Evolutionary conservation across 2,888 invertebrate genomes (phyloP).

Genomic region (Luffia ferchaultella): DNA sequence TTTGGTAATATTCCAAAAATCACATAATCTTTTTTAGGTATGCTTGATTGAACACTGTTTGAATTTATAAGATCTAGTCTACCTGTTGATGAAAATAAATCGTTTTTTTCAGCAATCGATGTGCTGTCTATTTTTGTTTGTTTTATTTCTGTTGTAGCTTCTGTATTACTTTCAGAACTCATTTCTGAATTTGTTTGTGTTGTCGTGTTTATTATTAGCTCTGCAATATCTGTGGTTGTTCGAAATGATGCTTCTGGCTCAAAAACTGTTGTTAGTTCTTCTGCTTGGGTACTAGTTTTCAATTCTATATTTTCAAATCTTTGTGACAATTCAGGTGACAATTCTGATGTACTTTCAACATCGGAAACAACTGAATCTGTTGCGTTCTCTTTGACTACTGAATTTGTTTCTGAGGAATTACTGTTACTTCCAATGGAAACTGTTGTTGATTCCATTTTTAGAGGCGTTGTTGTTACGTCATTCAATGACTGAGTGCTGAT

Average conservation of each 20-base stretch:
- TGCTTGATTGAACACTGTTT: conserved; percentile 18
- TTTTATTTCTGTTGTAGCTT: conserved; percentile 24
- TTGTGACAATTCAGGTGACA: no score
- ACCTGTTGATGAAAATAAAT: conserved; percentile 24
- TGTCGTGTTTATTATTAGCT: no score
- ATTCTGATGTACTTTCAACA: no score
- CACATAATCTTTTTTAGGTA: conserved; percentile 73
- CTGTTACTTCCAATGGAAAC: conserved; percentile 13
- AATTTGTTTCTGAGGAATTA: background rate
- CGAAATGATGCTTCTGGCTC: conserved; percentile 10
- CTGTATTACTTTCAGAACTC: conserved; percentile 23
- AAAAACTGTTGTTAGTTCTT: background rate
- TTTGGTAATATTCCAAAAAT: conserved; percentile 81
- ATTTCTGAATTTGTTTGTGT: conserved; percentile 13
- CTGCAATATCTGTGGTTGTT: conserved; percentile 18
- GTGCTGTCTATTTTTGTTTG: conserved; percentile 15
- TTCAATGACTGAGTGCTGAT: conserved; percentile 7
- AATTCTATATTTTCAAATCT: conserved; percentile 25
- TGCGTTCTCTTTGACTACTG: conserved; percentile 9
- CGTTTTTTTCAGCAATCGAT: conserved; percentile 20
- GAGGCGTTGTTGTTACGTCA: conserved; percentile 20
- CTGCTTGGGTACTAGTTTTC: conserved; percentile 8
- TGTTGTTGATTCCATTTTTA: conserved; percentile 13
- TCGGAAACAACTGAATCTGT: conserved; percentile 20
- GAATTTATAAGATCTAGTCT: conserved; percentile 7